Evolutionary conservation across 2,888 invertebrate genomes (phyloP), one percentile per base, ranked within the genome.

Genomic region (Noctua comes): DNA sequence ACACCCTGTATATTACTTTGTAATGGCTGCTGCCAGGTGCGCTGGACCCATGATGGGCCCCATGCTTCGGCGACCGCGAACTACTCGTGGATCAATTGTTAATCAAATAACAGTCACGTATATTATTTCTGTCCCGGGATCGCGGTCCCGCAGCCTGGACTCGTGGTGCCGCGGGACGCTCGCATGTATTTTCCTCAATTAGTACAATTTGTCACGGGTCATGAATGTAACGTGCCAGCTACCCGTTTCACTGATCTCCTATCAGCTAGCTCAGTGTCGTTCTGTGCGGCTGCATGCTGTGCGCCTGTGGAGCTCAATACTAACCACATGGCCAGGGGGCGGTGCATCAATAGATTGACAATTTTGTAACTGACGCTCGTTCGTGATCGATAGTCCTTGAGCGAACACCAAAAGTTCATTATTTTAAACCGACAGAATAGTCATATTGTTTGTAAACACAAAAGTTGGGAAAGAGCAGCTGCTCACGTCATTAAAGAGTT

Each of bases 1-100:
- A 36, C 36, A 36, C 36, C 36, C 3, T 36, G 4, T 79, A 59
- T 51, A 48, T 24, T 13, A 51, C 8, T 40, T 40, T 40, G 68
- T 64, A n/a, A 64, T 54, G 40, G 18, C 31, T 24, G 48, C 79
- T 46, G 18, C 18, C 18, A 78, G 48, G 68, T 51, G 31, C 31
- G 59, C 27, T 16, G 13, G 59, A 5, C 27, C 8, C 21, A 18
- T 13, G 24, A n/a, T n/a, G n/a, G 18, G 18, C n/a, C n/a, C 36
- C 13, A 69, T 21, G n/a, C 48, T 36, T n/a, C n/a, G n/a, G 31
- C 13, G n/a, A 43, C 18, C 18, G 46, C 24, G 8, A 40, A 36
- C 73, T 36, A 46, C 13, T 13, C 7, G 36, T 13, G n/a, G 18
- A 46, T 11, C 8, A 43, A 40, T 27, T 27, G 21, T 21, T 43